Base-by-base conservation (phyloP, 1,140 invertebrate genomes). In the Cydia pomonella region DNA sequence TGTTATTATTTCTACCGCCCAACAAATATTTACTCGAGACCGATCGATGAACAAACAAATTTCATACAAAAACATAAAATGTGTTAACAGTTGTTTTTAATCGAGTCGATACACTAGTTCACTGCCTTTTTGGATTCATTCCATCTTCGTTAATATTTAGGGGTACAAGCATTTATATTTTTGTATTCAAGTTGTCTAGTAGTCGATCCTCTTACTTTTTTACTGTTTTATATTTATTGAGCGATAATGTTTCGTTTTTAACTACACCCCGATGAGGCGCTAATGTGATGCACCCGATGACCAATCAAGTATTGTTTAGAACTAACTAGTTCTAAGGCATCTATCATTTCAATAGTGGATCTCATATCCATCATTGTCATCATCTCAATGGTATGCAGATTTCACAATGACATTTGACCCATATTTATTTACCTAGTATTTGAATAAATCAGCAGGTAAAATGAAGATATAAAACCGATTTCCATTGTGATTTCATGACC, bases 241-340 rank as follows among this genome's bases (percentile, higher is more conserved):
- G 79, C 47, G 74, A 72, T 73, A 75, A 75, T 75, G 29, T 73
- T 79, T 64, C 62, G 18, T 72, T 75, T 74, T 73, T 64, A n/a
- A 75, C 73, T 29, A 64, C 41, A 53, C 27, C n/a, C 33, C 41
- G 4, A 50, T 38, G 50, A 64, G 63, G 18, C 47, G 33, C 10
- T 25, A 38, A 9, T 33, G 63, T 6, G 64, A 69, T 38, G 33
- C 13, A 69, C 64, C 64, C 33, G 64, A 33, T 69, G n/a, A 76
- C 38, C 62, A 76, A 78, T 75, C 83, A 86, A 86, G 84, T 86
- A 86, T 84, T 77, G 84, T 86, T 75, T 84, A 80, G 77, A 77
- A 76, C 77, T 79, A 81, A 18, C 29, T 69, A 69, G 64, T 69
- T 69, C 64, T 69, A 69, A 69, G 27, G 18, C 64, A 69, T 18